These are phyloP conservation scores for Eledone cirrhosa DNA, from an alignment of 2,888 invertebrate species.

Conservation along the genomic window DNA sequence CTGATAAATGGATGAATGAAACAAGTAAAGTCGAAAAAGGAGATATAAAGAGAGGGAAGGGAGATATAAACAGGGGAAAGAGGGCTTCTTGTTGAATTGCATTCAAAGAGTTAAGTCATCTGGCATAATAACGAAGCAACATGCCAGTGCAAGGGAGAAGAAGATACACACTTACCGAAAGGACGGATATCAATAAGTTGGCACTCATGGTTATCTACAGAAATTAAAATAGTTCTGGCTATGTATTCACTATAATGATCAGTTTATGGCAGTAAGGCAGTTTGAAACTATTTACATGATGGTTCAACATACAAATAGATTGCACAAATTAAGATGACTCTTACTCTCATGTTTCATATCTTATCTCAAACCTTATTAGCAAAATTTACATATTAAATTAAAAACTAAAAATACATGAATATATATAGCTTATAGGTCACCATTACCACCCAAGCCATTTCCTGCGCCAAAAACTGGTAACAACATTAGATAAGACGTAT, in stretches of 20 bases:
- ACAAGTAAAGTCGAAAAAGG: background rate
- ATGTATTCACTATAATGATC: too few relatives aligned
- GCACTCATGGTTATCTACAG: constrained; percentile 9
- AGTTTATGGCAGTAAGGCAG: too few relatives aligned
- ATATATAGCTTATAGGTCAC: too few relatives aligned
- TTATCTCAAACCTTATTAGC: too few relatives aligned
- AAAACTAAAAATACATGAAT: too few relatives aligned
- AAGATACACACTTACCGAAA: constrained; percentile 18
- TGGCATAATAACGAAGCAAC: too few relatives aligned
- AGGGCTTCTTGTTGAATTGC: background rate
- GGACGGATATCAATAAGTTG: constrained; percentile 11
- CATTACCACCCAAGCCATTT: background rate
- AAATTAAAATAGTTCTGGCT: background rate
- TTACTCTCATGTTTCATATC: too few relatives aligned
- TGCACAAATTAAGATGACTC: too few relatives aligned
- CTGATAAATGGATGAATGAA: background rate
- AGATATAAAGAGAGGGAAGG: background rate
- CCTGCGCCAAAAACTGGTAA: background rate
- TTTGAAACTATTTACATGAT: too few relatives aligned
- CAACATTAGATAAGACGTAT: background rate
- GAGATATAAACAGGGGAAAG: background rate
- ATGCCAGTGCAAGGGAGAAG: constrained; percentile 11
- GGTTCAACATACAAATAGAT: too few relatives aligned
- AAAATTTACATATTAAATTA: too few relatives aligned
- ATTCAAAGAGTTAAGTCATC: background rate